Conservation (phyloP, 37 sponge, comb jelly and placozoan genomes). For the Ephydatia muelleri region DNA sequence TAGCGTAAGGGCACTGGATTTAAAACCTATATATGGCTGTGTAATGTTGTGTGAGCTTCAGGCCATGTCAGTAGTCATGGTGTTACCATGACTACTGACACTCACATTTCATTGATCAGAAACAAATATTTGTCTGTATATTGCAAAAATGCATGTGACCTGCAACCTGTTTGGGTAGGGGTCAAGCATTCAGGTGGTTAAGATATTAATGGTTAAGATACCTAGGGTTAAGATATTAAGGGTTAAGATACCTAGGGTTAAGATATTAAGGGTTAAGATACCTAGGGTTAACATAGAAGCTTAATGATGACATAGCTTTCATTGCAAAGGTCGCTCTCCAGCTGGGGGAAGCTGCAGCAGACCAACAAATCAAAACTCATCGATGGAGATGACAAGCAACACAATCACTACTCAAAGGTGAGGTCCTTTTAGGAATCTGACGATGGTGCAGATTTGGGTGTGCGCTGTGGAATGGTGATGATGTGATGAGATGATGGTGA, state of each 20-base stretch:
- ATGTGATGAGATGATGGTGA: no score
- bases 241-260: background rate
- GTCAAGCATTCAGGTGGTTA: background rate
- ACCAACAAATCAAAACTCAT: background rate
- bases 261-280: background rate
- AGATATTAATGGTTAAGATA: background rate
- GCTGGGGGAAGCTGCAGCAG: background rate
- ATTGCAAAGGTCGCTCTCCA: background rate
- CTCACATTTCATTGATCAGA: no score
- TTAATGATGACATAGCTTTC: background rate
- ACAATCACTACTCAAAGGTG: background rate
- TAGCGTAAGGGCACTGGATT: no score
- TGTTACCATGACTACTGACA: no score
- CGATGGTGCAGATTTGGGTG: background rate
- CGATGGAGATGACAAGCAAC: background rate
- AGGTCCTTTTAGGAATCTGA: background rate
- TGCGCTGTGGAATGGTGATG: no score
- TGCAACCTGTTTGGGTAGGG: no score
- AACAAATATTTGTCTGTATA: no score
- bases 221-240: background rate
- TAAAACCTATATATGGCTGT: no score
- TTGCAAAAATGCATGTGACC: no score
- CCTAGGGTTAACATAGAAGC: background rate
- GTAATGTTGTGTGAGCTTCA: no score
- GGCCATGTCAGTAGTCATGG: no score